Evolutionary conservation across 1,140 invertebrate species (phyloP).

Genomic region (Lucilia cuprina): DNA sequence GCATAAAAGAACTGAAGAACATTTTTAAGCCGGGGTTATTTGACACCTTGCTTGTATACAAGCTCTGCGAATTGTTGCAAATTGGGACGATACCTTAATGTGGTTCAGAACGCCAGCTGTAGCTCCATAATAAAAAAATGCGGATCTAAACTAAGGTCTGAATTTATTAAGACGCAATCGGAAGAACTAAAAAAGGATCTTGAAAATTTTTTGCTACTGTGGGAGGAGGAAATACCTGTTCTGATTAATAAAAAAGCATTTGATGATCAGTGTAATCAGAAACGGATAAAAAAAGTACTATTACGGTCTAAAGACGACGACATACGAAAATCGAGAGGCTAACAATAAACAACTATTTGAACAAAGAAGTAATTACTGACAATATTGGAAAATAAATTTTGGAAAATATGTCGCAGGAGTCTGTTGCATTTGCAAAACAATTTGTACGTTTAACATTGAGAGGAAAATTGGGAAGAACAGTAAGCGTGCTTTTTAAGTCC

Average conservation of each 20-base stretch:
- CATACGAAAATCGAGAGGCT: conserved; percentile 3
- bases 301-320: too few species aligned
- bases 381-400: neutral
- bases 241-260: neutral
- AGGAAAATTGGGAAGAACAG: neutral
- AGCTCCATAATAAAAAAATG: conserved; percentile 6
- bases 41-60: neutral
- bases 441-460: too few species aligned
- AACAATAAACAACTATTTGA: neutral
- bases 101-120: neutral
- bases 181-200: too few species aligned
- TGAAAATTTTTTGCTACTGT: neutral
- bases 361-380: neutral
- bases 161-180: too few species aligned
- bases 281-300: neutral
- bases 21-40: conserved; percentile 2
- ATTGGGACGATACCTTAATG: conserved; percentile 30
- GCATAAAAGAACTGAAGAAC: neutral
- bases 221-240: neutral
- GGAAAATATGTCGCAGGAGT: neutral
- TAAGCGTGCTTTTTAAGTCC: neutral
- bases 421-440: neutral
- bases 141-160: too few species aligned
- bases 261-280: neutral
- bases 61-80: conserved; percentile 14